phyloP scores from a whole-genome alignment of 2,113 vertebrate species.

The Sinocyclocheilus maitianheensis region DNA sequence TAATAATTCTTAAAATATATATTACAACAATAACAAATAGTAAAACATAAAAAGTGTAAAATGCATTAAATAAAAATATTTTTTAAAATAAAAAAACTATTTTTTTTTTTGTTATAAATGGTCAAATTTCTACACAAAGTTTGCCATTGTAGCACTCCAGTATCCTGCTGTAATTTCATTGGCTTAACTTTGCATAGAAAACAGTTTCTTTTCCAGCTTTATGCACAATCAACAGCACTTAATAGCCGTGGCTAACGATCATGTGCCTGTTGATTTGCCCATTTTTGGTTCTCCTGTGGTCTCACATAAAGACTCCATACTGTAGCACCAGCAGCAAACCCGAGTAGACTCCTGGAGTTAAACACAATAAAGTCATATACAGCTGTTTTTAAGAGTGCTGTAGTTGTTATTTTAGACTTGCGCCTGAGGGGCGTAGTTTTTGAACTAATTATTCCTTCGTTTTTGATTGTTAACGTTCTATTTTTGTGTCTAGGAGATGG shows the following conservation, averaged over 20 bases:
- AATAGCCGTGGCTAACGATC: slow-evolving; percentile 10
- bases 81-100: too few species aligned
- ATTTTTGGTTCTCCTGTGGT: slow-evolving; percentile 31
- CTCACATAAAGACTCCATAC: slow-evolving; percentile 13
- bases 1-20: background rate
- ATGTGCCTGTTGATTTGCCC: slow-evolving; percentile 26
- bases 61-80: background rate
- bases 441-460: slow-evolving; percentile 36
- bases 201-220: background rate
- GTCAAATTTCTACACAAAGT: too few species aligned
- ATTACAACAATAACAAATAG: background rate
- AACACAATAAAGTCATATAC: slow-evolving; percentile 14
- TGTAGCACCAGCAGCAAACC: slow-evolving; percentile 8
- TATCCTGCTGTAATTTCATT: slow-evolving; percentile 4
- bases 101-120: background rate
- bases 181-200: background rate
- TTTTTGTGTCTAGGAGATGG: slow-evolving; percentile 79
- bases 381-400: slow-evolving; percentile 9
- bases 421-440: slow-evolving; percentile 1
- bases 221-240: background rate
- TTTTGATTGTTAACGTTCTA: slow-evolving; percentile 46
- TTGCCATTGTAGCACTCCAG: background rate
- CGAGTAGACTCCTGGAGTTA: slow-evolving; percentile 20
- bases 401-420: slow-evolving; percentile 28
- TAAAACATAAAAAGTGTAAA: background rate